A percentile compares a stretch with the other conserved stretches of the same genome.
Conservation (phyloP, 2,113 vertebrate genomes). For the Thomomys bottae region DNA sequence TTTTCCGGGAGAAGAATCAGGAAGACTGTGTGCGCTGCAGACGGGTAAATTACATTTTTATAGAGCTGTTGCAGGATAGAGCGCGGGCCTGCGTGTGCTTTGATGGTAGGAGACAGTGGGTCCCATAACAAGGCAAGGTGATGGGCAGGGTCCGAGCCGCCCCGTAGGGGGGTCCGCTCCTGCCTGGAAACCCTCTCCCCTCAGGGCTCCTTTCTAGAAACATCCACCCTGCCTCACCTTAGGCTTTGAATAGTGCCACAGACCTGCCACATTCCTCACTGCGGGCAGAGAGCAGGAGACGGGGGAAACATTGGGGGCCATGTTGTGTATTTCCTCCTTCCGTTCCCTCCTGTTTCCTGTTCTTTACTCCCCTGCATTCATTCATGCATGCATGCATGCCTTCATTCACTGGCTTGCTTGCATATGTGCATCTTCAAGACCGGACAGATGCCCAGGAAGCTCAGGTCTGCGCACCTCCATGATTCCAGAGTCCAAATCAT, state of each 20-base stretch:
- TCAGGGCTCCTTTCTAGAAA: background rate
- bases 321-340: too few relatives aligned
- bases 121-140: constrained; percentile 87
- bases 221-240: background rate
- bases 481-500: too few relatives aligned
- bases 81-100: constrained; percentile 85
- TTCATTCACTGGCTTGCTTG: background rate
- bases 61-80: constrained; percentile 88
- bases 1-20: constrained; percentile 89
- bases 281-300: background rate
- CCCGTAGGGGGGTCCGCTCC: constrained; percentile 83
- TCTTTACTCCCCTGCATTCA: background rate
- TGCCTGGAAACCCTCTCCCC: constrained; percentile 73
- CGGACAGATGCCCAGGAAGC: too few relatives aligned
- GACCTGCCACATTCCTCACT: background rate
- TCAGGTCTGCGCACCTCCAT: too few relatives aligned
- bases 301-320: too few relatives aligned
- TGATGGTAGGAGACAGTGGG: constrained; percentile 86
- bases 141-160: constrained; percentile 84
- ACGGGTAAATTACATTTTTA: constrained; percentile 90
- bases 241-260: background rate
- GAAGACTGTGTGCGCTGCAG: constrained; percentile 88
- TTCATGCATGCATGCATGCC: background rate
- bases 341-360: too few relatives aligned
- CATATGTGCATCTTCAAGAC: background rate